These are phyloP conservation scores for Epinotia ramella DNA, from an alignment of 2,888 invertebrate genomes.

Conservation along the genomic window DNA sequence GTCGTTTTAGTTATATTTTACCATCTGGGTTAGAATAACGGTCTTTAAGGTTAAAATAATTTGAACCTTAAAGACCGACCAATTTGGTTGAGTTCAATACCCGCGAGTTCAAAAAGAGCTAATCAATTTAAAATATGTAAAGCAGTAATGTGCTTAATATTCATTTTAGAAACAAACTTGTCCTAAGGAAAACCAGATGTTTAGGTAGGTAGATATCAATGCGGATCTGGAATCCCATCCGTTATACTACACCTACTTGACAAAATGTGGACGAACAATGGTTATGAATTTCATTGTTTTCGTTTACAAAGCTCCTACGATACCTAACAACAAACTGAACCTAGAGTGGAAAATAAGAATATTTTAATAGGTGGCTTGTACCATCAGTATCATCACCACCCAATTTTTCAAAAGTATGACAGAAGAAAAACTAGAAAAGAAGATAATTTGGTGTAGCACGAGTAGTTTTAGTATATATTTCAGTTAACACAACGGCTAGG, in stretches of 20 bases:
- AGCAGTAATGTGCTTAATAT: not conserved
- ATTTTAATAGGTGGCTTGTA: no score
- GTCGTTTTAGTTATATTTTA: not conserved
- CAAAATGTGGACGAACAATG: not conserved
- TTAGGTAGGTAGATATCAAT: no score
- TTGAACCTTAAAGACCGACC: no score
- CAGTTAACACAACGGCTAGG: not conserved
- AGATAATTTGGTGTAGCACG: no score
- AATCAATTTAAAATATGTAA: slow-evolving; percentile 5
- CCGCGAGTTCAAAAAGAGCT: not conserved
- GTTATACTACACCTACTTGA: not conserved
- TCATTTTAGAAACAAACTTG: not conserved
- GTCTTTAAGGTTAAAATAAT: not conserved
- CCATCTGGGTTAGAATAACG: not conserved
- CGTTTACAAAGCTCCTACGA: not conserved
- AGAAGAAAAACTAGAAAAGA: no score
- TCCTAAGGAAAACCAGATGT: not conserved
- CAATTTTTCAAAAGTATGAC: no score
- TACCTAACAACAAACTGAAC: not conserved
- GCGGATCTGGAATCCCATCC: not conserved
- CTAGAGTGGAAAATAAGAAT: no score
- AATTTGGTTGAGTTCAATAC: no score
- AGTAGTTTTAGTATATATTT: not conserved
- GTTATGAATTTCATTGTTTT: not conserved
- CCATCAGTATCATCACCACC: no score